These are phyloP conservation scores for Choristoneura rosaceana DNA, from an alignment of 2,888 invertebrate genomes.

Conservation along the genomic window DNA sequence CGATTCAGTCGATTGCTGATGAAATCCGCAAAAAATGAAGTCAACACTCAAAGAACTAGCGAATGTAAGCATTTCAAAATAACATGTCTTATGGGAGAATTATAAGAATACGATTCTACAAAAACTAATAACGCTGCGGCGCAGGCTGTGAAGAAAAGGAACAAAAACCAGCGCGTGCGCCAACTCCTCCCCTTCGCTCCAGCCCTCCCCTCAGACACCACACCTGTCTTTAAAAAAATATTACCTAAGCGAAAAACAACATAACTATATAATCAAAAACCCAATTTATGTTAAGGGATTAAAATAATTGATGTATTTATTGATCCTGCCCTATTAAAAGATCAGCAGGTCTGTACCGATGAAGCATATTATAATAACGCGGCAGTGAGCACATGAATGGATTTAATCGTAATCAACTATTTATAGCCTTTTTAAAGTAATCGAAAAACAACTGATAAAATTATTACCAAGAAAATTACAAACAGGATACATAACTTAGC, in stretches of 20 bases:
- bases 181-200: slow-evolving; percentile 48
- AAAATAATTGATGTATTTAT: background rate
- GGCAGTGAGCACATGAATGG: background rate
- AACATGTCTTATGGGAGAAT: slow-evolving; percentile 13
- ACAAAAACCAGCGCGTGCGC: slow-evolving; percentile 46
- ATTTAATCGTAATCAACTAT: background rate
- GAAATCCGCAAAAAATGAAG: background rate
- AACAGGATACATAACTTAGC: background rate
- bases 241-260: slow-evolving; percentile 42
- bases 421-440: background rate
- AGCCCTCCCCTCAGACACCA: slow-evolving; percentile 49
- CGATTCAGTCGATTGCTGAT: background rate
- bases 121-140: slow-evolving; percentile 32
- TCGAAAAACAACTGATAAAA: background rate
- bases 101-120: slow-evolving; percentile 4
- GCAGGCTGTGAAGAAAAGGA: slow-evolving; percentile 28
- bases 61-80: background rate
- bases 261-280: slow-evolving; percentile 32
- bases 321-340: too few species aligned
- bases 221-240: slow-evolving; percentile 60
- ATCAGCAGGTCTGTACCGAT: too few species aligned
- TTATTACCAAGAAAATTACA: background rate
- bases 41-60: slow-evolving; percentile 7
- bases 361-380: background rate
- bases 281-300: slow-evolving; percentile 15